These are phyloP conservation scores for Acyrthosiphon pisum DNA, from an alignment of 1,140 invertebrate species.

Conservation along the genomic window DNA sequence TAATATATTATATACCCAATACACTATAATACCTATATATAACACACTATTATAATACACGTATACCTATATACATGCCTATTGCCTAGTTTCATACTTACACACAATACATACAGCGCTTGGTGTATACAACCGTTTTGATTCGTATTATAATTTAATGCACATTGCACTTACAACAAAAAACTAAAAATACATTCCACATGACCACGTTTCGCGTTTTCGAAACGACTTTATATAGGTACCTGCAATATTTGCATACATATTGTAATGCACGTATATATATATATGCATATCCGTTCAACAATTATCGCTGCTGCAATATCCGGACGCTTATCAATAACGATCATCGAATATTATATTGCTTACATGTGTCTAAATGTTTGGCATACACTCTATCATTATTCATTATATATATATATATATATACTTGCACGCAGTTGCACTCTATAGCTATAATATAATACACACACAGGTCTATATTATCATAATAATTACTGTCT, in stretches of 20 bases:
- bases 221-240: not conserved
- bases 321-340: not conserved
- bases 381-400: not conserved
- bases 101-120: not conserved
- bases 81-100: not conserved
- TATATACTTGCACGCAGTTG: too few relatives aligned
- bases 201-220: not conserved
- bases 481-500: not conserved
- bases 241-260: not conserved
- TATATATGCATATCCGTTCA: not conserved
- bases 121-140: not conserved
- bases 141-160: not conserved
- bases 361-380: not conserved
- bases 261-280: not conserved
- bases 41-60: not conserved
- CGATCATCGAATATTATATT: not conserved
- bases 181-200: conserved; percentile 4
- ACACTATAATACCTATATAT: not conserved
- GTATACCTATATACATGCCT: not conserved
- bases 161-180: not conserved
- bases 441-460: too few relatives aligned
- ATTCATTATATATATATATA: too few relatives aligned
- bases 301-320: not conserved
- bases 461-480: not conserved
- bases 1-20: not conserved